These are phyloP conservation scores for Propithecus coquereli DNA, from an alignment of 2,113 vertebrate species.

Conservation along the genomic window DNA sequence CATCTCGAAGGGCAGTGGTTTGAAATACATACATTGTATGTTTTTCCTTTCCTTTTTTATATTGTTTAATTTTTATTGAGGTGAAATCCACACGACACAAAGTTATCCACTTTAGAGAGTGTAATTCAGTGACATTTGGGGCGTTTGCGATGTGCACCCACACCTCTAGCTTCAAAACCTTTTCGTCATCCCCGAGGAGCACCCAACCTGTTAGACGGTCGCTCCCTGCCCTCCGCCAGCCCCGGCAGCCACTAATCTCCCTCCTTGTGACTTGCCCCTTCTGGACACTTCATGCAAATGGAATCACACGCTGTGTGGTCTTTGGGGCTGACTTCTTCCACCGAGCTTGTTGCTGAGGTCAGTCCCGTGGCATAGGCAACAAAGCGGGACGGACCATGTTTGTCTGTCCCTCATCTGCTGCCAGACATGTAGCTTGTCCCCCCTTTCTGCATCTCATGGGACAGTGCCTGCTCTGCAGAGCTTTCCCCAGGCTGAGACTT, in stretches of 20 bases:
- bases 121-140: accelerated
- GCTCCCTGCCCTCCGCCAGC: accelerated
- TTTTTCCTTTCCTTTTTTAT: background rate
- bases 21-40: accelerated
- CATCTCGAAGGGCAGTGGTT: background rate
- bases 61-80: background rate
- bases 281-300: accelerated
- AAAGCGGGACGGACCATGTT: accelerated
- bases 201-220: accelerated
- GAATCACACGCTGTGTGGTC: accelerated
- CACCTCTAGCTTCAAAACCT: accelerated
- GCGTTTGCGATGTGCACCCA: accelerated
- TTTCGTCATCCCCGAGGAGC: background rate
- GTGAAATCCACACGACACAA: too few relatives aligned
- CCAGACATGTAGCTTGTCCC: accelerated
- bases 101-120: accelerated
- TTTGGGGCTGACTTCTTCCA: background rate
- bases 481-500: accelerated
- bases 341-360: accelerated
- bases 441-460: accelerated
- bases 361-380: accelerated
- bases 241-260: too few relatives aligned
- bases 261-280: background rate
- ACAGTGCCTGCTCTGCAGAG: accelerated
- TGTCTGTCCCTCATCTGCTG: background rate